Percentiles rank a stretch among this genome's conserved stretches.
Evolutionary conservation across 30 jellyfish, hydroid and myxozoan genomes (phyloP).

Genomic region (Hydractinia symbiolongicarpus): DNA sequence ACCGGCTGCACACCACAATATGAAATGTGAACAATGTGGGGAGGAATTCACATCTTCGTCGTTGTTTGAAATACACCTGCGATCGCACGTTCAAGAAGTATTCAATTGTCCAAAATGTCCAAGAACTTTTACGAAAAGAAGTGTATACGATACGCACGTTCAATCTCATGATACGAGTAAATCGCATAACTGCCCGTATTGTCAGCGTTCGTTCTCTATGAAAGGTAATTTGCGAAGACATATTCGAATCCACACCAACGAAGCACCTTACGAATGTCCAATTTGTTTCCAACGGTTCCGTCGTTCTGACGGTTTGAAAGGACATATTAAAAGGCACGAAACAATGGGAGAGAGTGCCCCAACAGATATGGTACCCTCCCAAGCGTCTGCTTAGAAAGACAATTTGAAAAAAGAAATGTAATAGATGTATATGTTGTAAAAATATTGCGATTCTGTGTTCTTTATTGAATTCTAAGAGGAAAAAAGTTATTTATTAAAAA

Average conservation of each 20-base stretch:
- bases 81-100: slow-evolving; percentile 30
- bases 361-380: slow-evolving; percentile 40
- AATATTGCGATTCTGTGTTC: too few species aligned
- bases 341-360: slow-evolving; percentile 48
- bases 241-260: slow-evolving; percentile 44
- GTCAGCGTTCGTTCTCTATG: slow-evolving; percentile 41
- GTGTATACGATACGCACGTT: slow-evolving; percentile 28
- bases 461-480: too few species aligned
- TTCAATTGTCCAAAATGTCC: slow-evolving; percentile 30
- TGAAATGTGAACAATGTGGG: slow-evolving; percentile 29
- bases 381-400: slow-evolving; percentile 27
- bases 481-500: too few species aligned
- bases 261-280: slow-evolving; percentile 50
- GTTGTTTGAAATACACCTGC: slow-evolving; percentile 37
- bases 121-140: slow-evolving; percentile 27
- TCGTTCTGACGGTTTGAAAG: slow-evolving; percentile 40
- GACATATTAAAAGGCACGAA: slow-evolving; percentile 45
- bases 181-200: slow-evolving; percentile 43
- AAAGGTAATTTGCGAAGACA: slow-evolving; percentile 40
- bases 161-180: slow-evolving; percentile 29
- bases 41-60: slow-evolving; percentile 35
- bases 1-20: neutral
- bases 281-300: slow-evolving; percentile 47
- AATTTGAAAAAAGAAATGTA: neutral
- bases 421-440: too few species aligned